A percentile compares a stretch with the other conserved stretches of the same genome.
Conservation (phyloP, 2,797 vertebrate genomes). For the Rallus crepitans region DNA sequence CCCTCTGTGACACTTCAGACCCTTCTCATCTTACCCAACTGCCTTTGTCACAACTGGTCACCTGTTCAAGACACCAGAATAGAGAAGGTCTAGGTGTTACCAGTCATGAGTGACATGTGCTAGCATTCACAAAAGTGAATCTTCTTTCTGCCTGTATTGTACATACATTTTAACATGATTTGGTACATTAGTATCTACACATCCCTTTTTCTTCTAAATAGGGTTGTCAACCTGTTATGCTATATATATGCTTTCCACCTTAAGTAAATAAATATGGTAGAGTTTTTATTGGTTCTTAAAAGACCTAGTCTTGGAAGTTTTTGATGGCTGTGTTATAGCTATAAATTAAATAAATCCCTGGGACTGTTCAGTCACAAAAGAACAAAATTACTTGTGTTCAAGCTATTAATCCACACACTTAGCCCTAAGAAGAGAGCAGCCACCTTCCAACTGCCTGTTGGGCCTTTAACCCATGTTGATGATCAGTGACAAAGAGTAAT, state of each 20-base stretch:
- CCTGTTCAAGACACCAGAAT: neutral
- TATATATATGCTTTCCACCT: neutral
- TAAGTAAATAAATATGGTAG: neutral
- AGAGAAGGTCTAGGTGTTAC: neutral
- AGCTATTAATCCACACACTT: neutral
- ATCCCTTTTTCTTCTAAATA: neutral
- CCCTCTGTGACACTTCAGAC: neutral
- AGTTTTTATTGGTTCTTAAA: neutral
- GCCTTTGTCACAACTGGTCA: neutral
- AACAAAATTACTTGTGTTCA: accelerated
- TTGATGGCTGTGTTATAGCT: neutral
- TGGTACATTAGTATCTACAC: neutral
- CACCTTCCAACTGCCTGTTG: neutral
- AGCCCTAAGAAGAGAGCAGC: neutral
- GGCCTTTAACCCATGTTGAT: neutral
- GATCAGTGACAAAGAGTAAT: neutral
- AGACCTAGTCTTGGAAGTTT: neutral
- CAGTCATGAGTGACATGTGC: neutral
- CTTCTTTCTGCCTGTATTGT: neutral
- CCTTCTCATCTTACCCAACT: neutral
- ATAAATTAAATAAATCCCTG: neutral
- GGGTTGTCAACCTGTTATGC: neutral
- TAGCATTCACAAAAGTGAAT: neutral
- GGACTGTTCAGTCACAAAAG: neutral
- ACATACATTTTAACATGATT: neutral